Conservation (phyloP, 2,797 vertebrate genomes). For the Toxotes lorentzi region DNA sequence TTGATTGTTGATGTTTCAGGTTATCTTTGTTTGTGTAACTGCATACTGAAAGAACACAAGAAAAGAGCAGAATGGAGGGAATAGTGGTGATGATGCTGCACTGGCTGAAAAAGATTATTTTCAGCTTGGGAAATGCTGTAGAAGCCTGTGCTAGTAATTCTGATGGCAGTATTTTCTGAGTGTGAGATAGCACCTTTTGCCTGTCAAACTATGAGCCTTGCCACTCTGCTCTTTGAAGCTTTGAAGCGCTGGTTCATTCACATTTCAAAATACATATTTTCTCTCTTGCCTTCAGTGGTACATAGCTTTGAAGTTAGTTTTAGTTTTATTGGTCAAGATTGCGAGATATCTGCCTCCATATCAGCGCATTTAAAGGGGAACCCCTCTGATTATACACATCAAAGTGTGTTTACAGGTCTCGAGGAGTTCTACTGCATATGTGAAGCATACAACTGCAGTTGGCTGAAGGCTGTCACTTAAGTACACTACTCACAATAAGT, state of each 20-base stretch:
- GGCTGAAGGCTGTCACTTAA: background rate
- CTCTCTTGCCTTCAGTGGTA: background rate
- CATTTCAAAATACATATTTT: background rate
- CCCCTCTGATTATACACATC: background rate
- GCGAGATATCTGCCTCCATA: background rate
- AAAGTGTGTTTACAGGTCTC: background rate
- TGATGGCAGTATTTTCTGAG: background rate
- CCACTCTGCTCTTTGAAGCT: background rate
- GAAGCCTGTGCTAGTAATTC: background rate
- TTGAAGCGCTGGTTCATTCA: background rate
- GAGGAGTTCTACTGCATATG: background rate
- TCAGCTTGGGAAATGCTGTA: background rate
- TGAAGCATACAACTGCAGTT: background rate
- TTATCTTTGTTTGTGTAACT: constrained; percentile 25
- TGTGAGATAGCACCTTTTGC: background rate
- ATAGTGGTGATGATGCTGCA: background rate
- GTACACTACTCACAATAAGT: too few species aligned
- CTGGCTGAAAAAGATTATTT: background rate
- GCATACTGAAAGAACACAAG: background rate
- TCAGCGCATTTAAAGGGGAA: background rate
- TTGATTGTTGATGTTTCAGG: constrained; percentile 16
- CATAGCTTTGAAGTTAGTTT: background rate
- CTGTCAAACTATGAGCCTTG: background rate
- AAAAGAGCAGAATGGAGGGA: background rate
- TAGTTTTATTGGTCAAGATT: too few species aligned